These are phyloP conservation scores for Drosophila pandora DNA, from an alignment of 1,140 invertebrate genomes.

Conservation along the genomic window DNA sequence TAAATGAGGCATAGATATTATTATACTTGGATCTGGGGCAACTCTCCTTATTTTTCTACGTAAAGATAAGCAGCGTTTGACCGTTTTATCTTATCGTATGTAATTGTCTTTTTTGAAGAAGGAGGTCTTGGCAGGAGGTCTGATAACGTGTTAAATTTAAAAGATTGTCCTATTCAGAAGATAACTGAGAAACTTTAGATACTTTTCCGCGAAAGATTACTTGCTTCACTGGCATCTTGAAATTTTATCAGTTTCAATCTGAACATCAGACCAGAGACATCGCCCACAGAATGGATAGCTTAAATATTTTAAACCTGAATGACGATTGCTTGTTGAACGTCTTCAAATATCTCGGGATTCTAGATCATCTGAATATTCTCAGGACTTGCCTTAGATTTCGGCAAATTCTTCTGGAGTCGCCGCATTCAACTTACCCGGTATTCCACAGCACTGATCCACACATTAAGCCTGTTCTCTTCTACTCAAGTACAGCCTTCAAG, in stretches of 20 bases:
- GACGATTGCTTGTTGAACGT: conserved; percentile 21
- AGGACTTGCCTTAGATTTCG: conserved; percentile 2
- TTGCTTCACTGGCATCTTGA: background rate
- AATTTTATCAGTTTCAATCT: background rate
- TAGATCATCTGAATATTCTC: conserved; percentile 11
- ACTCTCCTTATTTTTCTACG: background rate
- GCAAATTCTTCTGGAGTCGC: background rate
- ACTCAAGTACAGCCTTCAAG: conserved; percentile 1
- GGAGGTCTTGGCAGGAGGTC: too few relatives aligned
- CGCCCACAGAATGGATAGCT: background rate
- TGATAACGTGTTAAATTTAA: too few relatives aligned
- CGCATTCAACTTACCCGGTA: conserved; percentile 3
- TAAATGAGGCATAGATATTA: too few relatives aligned
- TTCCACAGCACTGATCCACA: background rate
- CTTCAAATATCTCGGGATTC: conserved; percentile 19
- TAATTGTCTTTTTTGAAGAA: too few relatives aligned
- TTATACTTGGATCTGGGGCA: background rate
- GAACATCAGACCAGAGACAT: background rate
- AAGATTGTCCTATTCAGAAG: too few relatives aligned
- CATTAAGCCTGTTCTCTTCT: conserved; percentile 12
- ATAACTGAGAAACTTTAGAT: too few relatives aligned
- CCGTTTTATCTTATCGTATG: too few relatives aligned
- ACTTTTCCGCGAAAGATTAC: too few relatives aligned
- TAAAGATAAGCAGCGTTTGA: background rate
- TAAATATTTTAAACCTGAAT: conserved; percentile 16